phyloP scores from a whole-genome alignment of 1,140 invertebrate genomes.

The Hyphantria cunea region DNA sequence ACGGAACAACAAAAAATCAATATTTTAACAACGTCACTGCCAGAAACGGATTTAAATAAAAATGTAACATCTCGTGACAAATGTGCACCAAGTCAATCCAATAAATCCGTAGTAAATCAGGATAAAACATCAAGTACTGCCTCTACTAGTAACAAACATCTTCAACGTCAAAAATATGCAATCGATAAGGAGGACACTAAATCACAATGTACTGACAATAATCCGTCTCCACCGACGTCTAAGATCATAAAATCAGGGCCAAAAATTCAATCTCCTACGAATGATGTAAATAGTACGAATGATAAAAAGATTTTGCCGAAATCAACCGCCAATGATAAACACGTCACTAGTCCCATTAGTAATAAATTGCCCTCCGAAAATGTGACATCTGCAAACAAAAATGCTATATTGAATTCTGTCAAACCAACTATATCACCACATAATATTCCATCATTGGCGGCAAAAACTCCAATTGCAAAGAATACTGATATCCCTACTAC shows the following conservation, averaged over 20 bases:
- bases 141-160: slow-evolving; percentile 41
- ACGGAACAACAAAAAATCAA: no score
- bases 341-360: slow-evolving; percentile 3
- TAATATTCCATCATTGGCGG: neutral
- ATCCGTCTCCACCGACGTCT: neutral
- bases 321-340: slow-evolving; percentile 15
- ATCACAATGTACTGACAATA: neutral
- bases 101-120: neutral
- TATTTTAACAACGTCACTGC: no score
- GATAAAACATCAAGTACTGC: slow-evolving; percentile 15
- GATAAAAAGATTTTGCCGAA: slow-evolving; percentile 28
- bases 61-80: no score
- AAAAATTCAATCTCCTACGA: neutral
- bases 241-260: neutral
- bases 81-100: no score
- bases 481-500: neutral
- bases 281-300: slow-evolving; percentile 6
- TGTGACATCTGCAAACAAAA: neutral
- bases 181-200: slow-evolving; percentile 39
- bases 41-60: no score
- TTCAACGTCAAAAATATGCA: slow-evolving; percentile 57
- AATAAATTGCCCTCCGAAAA: neutral
- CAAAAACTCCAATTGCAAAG: neutral
- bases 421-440: slow-evolving; percentile 4
- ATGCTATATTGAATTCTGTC: neutral